These are phyloP conservation scores for Anodontia alba DNA, from an alignment of 2,888 invertebrate species.

Conservation along the genomic window DNA sequence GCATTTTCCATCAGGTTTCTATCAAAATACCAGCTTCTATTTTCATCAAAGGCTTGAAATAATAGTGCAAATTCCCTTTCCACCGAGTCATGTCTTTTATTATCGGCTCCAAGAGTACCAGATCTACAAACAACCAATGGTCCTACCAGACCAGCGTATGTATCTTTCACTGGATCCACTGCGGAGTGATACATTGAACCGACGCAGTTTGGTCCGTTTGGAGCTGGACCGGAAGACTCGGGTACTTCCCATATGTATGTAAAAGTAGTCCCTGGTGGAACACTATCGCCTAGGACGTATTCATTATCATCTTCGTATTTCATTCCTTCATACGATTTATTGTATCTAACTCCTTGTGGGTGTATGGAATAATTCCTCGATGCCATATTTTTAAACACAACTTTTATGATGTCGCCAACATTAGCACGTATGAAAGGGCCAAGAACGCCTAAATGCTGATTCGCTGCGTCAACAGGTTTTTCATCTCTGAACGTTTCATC, in stretches of 20 bases:
- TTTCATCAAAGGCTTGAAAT: slow-evolving; percentile 75
- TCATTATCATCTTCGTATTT: slow-evolving; percentile 5
- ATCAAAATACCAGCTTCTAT: slow-evolving; percentile 70
- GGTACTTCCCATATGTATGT: slow-evolving; percentile 66
- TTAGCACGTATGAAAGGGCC: slow-evolving; percentile 75
- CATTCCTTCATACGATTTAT: slow-evolving; percentile 56
- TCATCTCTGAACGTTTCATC: slow-evolving; percentile 23
- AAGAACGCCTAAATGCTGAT: slow-evolving; percentile 54
- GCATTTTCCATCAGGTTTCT: slow-evolving; percentile 64
- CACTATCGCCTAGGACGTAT: slow-evolving; percentile 10
- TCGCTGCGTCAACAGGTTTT: not conserved
- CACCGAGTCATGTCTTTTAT: slow-evolving; percentile 52
- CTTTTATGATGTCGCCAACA: slow-evolving; percentile 71
- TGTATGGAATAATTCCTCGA: slow-evolving; percentile 42
- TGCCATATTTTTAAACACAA: slow-evolving; percentile 56
- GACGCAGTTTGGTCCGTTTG: slow-evolving; percentile 66
- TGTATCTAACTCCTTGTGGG: slow-evolving; percentile 36
- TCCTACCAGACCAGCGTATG: slow-evolving; percentile 64
- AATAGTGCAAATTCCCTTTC: slow-evolving; percentile 73
- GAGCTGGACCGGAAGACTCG: slow-evolving; percentile 60
- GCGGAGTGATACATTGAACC: slow-evolving; percentile 64
- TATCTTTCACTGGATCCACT: slow-evolving; percentile 61
- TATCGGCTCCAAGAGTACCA: slow-evolving; percentile 38
- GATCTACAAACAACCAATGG: slow-evolving; percentile 62
- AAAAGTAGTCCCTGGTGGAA: slow-evolving; percentile 38